Percentiles rank a stretch among this genome's conserved stretches.
Evolutionary conservation across 37 sponge, comb jelly and placozoan genomes (phyloP).

Genomic region (Cliona cf. orientalis): DNA sequence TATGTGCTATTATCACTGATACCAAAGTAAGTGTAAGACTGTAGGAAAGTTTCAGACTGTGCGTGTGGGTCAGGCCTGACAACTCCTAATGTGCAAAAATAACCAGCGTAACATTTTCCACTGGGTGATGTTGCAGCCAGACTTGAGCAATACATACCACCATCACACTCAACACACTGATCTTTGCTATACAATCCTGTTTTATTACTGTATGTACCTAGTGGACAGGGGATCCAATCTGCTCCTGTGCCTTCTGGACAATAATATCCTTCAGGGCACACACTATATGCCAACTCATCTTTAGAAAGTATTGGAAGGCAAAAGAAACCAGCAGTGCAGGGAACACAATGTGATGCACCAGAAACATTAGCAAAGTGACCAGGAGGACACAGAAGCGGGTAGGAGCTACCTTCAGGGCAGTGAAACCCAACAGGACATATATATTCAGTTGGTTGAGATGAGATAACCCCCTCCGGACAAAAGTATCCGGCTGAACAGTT

Average conservation of each 20-base stretch:
- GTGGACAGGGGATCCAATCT: slow-evolving; percentile 5
- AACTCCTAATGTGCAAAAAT: slow-evolving; percentile 9
- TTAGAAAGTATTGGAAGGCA: neutral
- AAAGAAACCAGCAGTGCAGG: slow-evolving; percentile 5
- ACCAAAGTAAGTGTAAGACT: neutral
- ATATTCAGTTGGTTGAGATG: slow-evolving; percentile 10
- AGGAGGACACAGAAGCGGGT: neutral
- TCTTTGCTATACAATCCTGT: neutral
- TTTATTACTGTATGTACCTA: slow-evolving; percentile 11
- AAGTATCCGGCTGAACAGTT: slow-evolving; percentile 1
- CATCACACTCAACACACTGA: neutral
- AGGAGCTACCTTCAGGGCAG: neutral
- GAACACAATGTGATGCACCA: neutral
- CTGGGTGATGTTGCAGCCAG: neutral
- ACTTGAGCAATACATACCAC: neutral
- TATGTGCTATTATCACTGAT: neutral
- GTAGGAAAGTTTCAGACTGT: neutral
- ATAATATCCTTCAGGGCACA: neutral
- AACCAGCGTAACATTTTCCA: neutral
- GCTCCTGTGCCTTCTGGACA: slow-evolving; percentile 6
- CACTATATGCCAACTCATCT: neutral
- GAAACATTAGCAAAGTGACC: neutral
- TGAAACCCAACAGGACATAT: slow-evolving; percentile 5
- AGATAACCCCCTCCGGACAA: neutral
- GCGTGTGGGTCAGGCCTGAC: neutral